Base-by-base conservation (phyloP, 2,797 vertebrate genomes). In the Danio kyathit region DNA sequence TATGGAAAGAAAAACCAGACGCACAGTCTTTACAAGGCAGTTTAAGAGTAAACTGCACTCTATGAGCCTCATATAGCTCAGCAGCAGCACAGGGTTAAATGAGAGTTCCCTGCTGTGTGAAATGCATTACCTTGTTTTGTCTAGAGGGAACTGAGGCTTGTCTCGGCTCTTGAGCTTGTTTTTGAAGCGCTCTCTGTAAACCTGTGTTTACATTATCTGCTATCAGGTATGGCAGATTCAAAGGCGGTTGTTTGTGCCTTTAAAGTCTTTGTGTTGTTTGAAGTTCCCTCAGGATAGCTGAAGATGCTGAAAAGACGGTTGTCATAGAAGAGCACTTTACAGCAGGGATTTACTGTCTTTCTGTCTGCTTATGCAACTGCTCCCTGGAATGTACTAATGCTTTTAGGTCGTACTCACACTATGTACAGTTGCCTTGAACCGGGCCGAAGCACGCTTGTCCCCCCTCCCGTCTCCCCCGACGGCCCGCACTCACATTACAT, bases 141-240 rank as follows among this genome's bases (percentile, higher is more conserved):
- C 93, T 91, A 82, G 77, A 41, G 41, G 74, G 76, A 82, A 87
- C 83, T 88, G 87, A 89, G 88, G 84, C 29, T 29, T 88, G 88
- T 87, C 89, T 88, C 43, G 81, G 82, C 85, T 52, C 46, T 49
- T 46, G 77, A 85, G 79, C 74, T 17, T 41, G 80, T 4, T 72
- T 88, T 88, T 88, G 76, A 92, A 88, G 85, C 52, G 76, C 52
- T 43, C 52, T 75, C 75, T 83, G 81, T 73, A 69, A 73, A 78
- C 70, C 84, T 7, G 5, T 93, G 91, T 94, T 94, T 93, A 91
- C 88, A 83, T 87, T 86, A 66, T 67, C 66, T 83, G 79, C 87
- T 91, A 90, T 92, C 90, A 85, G 88, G 76, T 81, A 82, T 29
- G 29, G 44, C 71, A 14, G 51, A 89, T 92, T 92, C 90, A 93